Conservation (phyloP, 2,113 vertebrate species). For the Pachycephala philippinensis region DNA sequence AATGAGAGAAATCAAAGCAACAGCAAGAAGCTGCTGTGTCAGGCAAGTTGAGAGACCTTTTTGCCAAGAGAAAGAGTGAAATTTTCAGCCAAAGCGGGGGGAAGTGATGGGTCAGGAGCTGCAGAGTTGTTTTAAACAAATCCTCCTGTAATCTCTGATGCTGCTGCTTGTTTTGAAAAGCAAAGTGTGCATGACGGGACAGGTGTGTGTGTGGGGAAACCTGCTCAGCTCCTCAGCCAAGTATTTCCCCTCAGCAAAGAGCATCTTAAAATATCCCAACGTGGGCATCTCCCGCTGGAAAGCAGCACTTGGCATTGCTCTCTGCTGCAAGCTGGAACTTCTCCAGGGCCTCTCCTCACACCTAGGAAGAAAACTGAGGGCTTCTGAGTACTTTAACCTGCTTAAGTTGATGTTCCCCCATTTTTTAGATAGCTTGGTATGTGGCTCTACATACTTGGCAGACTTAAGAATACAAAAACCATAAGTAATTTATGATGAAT, state of each 20-base stretch:
- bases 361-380: not conserved
- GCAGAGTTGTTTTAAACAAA: constrained; percentile 16
- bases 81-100: not conserved
- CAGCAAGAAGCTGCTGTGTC: not conserved
- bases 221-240: constrained; percentile 35
- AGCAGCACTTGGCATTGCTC: constrained; percentile 19
- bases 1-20: not conserved
- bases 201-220: not conserved
- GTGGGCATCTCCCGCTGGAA: not conserved
- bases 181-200: not conserved
- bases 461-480: not conserved
- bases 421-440: not conserved
- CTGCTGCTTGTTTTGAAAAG: constrained; percentile 6
- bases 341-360: constrained; percentile 26
- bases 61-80: not conserved
- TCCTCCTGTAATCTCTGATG: not conserved
- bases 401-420: not conserved
- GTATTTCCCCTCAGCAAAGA: not conserved
- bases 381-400: not conserved
- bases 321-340: constrained; percentile 29
- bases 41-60: not conserved
- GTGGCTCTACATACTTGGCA: not conserved
- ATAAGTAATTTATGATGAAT: not conserved
- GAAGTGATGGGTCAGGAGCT: not conserved
- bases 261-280: not conserved